phyloP scores from a whole-genome alignment of 1,140 invertebrate genomes.

The Leptopilina clavipes region DNA sequence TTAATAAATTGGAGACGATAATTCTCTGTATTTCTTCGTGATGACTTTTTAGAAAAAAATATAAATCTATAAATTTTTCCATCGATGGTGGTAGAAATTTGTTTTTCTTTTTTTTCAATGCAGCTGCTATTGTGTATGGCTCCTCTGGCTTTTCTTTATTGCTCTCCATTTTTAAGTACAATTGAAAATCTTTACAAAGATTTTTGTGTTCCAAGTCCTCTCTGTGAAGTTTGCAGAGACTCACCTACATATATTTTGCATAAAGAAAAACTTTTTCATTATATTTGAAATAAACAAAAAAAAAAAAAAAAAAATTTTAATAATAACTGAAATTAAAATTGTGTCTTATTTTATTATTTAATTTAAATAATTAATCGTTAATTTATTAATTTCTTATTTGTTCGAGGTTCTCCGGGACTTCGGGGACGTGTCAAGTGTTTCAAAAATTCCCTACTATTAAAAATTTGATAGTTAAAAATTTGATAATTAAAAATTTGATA shows the following conservation, averaged over 20 bases:
- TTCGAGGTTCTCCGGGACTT: no score
- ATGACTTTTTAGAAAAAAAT: conserved; percentile 41
- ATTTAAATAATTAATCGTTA: no score
- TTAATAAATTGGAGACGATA: conserved; percentile 53
- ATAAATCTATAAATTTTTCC: conserved; percentile 52
- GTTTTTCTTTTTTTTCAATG: conserved; percentile 37
- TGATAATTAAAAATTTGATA: no score
- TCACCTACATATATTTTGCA: conserved; percentile 7
- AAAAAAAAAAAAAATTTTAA: background rate
- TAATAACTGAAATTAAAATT: no score
- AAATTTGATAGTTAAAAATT: no score
- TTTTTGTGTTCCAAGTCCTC: conserved; percentile 43
- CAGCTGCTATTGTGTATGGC: conserved; percentile 39
- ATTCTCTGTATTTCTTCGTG: background rate
- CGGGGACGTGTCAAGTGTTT: no score
- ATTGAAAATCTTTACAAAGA: conserved; percentile 47
- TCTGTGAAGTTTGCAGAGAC: conserved; percentile 52
- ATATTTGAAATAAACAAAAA: background rate
- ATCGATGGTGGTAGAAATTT: conserved; percentile 49
- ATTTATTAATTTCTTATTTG: no score
- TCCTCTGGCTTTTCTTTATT: conserved; percentile 6
- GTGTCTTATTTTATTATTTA: no score
- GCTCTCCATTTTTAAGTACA: conserved; percentile 31
- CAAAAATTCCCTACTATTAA: no score
- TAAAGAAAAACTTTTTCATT: no score